phyloP scores from a whole-genome alignment of 2,888 invertebrate species.

The Rotaria socialis region DNA sequence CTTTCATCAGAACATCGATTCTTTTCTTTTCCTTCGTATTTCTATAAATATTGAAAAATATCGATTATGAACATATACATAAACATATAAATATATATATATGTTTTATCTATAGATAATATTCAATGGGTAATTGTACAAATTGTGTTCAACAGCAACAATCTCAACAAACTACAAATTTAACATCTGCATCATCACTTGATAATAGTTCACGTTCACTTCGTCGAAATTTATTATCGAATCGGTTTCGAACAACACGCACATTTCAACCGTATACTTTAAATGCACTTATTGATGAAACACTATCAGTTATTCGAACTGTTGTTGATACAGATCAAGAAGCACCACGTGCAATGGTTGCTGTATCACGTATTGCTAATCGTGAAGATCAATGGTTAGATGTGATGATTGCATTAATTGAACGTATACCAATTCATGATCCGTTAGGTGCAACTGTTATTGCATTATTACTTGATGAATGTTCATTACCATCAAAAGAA shows the following conservation, averaged over 20 bases:
- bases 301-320: slow-evolving; percentile 73
- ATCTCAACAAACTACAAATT: background rate
- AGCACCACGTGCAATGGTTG: slow-evolving; percentile 76
- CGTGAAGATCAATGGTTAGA: slow-evolving; percentile 73
- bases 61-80: too few relatives aligned
- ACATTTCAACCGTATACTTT: slow-evolving; percentile 46
- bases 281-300: slow-evolving; percentile 74
- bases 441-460: slow-evolving; percentile 82
- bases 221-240: background rate
- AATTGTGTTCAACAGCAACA: background rate
- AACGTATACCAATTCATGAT: slow-evolving; percentile 73
- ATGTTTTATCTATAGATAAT: slow-evolving; percentile 5
- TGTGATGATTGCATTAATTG: slow-evolving; percentile 76
- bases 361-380: slow-evolving; percentile 74
- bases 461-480: slow-evolving; percentile 80
- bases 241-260: background rate
- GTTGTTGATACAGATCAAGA: slow-evolving; percentile 82
- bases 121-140: background rate
- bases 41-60: too few relatives aligned
- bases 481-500: slow-evolving; percentile 78
- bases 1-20: background rate
- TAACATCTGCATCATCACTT: background rate
- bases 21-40: too few relatives aligned
- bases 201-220: background rate
- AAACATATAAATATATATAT: too few relatives aligned